These are phyloP conservation scores for Protonibea diacanthus DNA, from an alignment of 2,797 vertebrate genomes.

Conservation along the genomic window DNA sequence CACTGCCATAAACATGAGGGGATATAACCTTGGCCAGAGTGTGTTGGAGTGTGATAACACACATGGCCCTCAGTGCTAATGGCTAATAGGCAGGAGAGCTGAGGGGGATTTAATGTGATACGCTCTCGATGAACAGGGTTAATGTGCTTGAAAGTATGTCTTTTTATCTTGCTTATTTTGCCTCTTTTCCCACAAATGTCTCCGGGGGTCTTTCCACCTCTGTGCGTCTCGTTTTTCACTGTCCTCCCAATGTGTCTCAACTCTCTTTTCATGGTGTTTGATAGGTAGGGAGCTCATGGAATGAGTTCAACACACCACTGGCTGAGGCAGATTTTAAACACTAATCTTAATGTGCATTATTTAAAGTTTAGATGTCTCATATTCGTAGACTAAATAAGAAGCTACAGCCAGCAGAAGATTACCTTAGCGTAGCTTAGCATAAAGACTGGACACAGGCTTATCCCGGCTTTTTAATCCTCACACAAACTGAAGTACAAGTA, in stretches of 20 bases:
- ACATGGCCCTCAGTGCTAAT: constrained; percentile 42
- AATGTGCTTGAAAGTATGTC: constrained; percentile 62
- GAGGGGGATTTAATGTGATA: constrained; percentile 66
- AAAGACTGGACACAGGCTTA: not conserved
- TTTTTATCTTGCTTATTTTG: constrained; percentile 61
- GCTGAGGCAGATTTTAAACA: not conserved
- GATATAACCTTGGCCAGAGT: constrained; percentile 61
- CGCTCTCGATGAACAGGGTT: constrained; percentile 59
- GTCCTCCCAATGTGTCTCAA: constrained; percentile 55
- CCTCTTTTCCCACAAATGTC: constrained; percentile 53
- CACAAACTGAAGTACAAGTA: no score
- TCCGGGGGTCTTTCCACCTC: constrained; percentile 19
- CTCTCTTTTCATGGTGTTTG: constrained; percentile 25
- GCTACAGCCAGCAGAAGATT: not conserved
- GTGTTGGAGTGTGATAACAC: constrained; percentile 69
- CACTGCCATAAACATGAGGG: constrained; percentile 49
- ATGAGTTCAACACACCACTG: constrained; percentile 1
- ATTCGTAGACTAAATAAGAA: not conserved
- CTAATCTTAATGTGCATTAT: not conserved
- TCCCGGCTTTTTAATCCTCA: not conserved
- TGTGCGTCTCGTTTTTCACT: constrained; percentile 51
- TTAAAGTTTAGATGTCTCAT: not conserved
- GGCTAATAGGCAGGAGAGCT: constrained; percentile 54
- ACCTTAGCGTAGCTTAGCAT: not conserved
- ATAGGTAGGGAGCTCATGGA: constrained; percentile 24